Base-by-base conservation (phyloP, 2,797 vertebrate species). In the Bradypus variegatus region DNA sequence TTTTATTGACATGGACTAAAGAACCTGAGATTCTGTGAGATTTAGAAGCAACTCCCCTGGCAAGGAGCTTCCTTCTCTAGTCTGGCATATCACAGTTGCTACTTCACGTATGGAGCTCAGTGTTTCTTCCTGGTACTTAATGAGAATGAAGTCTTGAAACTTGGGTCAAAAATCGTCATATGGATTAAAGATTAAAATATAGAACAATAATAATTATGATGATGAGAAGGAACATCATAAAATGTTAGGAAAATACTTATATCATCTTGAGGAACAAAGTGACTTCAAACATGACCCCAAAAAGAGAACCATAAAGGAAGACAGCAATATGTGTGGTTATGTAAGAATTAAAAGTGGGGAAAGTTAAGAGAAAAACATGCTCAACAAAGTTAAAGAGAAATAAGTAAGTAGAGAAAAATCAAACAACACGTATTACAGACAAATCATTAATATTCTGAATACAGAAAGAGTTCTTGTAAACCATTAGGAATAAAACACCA, bases 271-370 rank as follows among this genome's bases (percentile, higher is more conserved):
- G 0, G 2, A 78, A 48, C 81, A n/a, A 4, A 76, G 87, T 78
- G 69, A 50, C 45, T 86, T 93, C 21, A 92, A 86, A 94, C 13
- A 81, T 60, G 11, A 89, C 8, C 19, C 92, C 88, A 69, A 80
- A 92, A 80, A 81, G 19, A 82, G 14, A 89, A 25, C 6, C 14
- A 15, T 45, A 92, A 91, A 73, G 14, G 38, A 93, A 82, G 3
- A 27, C 62, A 77, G 67, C 10, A 76, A 53, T 58, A 76, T 45
- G 3, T 94, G 67, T 72, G 11, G 69, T 81, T 73, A 48, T 0
- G 29, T 62, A 70, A 58, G 45, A 94, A 91, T 88, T 90, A 81
- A 88, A 88, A 86, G 23, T n/a, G 25, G 15, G 62, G 14, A 7
- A 73, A 64, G 25, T 83, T 88, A 77, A 92, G 53, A 86, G 41